Evolutionary conservation across 2,888 invertebrate genomes (phyloP).

Genomic region (Stenichneumon culpator): DNA sequence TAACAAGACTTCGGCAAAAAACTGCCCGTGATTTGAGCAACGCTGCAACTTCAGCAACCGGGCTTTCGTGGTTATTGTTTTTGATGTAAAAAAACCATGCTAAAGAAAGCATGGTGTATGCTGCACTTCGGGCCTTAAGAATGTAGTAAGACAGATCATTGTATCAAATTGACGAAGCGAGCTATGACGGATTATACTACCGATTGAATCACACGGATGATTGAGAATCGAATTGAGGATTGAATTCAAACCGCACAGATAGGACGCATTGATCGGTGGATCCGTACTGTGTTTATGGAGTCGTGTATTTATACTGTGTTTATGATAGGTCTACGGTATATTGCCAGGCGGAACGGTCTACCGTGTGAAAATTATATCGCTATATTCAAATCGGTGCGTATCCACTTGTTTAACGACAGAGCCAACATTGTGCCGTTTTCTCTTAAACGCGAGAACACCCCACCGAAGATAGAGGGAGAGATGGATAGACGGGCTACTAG

Average conservation of each 20-base stretch:
- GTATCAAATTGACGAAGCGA: not conserved
- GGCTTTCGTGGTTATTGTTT: not conserved
- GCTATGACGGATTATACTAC: not conserved
- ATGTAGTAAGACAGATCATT: not conserved
- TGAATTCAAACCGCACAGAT: not conserved
- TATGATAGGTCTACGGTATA: not conserved
- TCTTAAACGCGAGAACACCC: no score
- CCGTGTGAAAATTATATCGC: not conserved
- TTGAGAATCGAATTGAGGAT: not conserved
- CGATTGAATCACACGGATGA: not conserved
- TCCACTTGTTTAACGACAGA: conserved; percentile 40
- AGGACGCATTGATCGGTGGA: not conserved
- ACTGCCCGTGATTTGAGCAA: not conserved
- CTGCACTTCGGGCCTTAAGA: not conserved
- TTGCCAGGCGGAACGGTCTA: not conserved
- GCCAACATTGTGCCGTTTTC: conserved; percentile 3
- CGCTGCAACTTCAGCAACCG: not conserved
- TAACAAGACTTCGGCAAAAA: not conserved
- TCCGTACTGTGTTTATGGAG: not conserved
- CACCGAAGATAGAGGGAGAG: not conserved
- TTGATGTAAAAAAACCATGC: not conserved
- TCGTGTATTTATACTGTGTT: not conserved
- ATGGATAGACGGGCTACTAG: not conserved
- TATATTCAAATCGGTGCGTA: conserved; percentile 1
- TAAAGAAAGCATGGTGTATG: no score